phyloP scores from a whole-genome alignment of 2,888 invertebrate genomes.

The Pyrrhia umbra region DNA sequence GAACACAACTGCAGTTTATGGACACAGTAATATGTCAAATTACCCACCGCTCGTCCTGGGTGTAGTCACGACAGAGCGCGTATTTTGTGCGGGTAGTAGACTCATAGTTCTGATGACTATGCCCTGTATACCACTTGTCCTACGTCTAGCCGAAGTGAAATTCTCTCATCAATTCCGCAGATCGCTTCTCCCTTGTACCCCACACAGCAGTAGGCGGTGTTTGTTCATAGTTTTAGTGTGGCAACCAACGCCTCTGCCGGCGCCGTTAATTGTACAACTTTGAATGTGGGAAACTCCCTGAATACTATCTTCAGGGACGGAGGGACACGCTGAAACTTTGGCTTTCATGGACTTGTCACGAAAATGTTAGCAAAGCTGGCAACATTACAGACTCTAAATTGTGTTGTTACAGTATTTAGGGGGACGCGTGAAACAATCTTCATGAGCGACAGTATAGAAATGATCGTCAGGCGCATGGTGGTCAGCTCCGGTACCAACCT shows the following conservation, averaged over 20 bases:
- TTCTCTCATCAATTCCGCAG: not conserved
- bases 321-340: constrained; percentile 15
- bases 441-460: not conserved
- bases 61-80: no score
- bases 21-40: no score
- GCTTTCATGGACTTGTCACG: not conserved
- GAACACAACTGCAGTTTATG: no score
- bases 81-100: no score
- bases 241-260: constrained; percentile 55
- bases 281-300: constrained; percentile 60
- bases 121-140: no score
- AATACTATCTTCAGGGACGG: constrained; percentile 10
- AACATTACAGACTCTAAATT: not conserved
- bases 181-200: constrained; percentile 6
- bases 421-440: not conserved
- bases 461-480: no score
- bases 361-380: not conserved
- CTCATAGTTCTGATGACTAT: no score
- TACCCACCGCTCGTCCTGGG: no score
- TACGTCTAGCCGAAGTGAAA: no score
- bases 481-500: no score
- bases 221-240: constrained; percentile 63
- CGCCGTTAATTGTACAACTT: constrained; percentile 67
- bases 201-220: constrained; percentile 42
- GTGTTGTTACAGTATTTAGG: not conserved